phyloP scores from a whole-genome alignment of 2,888 invertebrate genomes.

The Malachius bipustulatus region DNA sequence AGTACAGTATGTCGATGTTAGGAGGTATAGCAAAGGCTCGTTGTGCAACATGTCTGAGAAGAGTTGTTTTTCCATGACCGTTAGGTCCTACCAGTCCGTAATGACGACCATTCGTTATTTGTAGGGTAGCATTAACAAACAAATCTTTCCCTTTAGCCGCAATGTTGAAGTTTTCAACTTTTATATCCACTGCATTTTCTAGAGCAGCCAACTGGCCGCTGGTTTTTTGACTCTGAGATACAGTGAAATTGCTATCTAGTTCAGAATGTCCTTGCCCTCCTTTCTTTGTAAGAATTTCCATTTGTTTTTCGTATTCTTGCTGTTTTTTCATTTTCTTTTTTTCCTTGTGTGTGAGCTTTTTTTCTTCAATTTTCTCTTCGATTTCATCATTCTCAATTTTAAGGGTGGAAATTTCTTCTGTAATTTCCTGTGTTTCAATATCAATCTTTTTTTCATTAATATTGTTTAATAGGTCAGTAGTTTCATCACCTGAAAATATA shows the following conservation, averaged over 20 bases:
- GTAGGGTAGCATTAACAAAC: conserved; percentile 88
- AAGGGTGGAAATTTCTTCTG: conserved; percentile 1
- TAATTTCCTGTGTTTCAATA: conserved; percentile 7
- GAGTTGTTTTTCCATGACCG: conserved; percentile 96
- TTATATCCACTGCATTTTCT: conserved; percentile 94
- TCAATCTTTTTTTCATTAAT: conserved; percentile 10
- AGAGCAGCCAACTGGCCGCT: conserved; percentile 65
- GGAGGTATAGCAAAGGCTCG: conserved; percentile 89
- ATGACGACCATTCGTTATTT: conserved; percentile 85
- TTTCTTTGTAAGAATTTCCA: conserved; percentile 74
- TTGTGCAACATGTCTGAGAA: conserved; percentile 83
- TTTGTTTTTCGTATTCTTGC: conserved; percentile 77
- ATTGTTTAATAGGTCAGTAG: conserved; percentile 11
- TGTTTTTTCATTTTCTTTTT: conserved; percentile 84
- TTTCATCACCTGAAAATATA: conserved; percentile 6
- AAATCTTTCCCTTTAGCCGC: conserved; percentile 94
- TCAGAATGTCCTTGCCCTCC: conserved; percentile 85
- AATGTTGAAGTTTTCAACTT: conserved; percentile 97
- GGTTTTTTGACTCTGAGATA: conserved; percentile 72
- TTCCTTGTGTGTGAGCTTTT: conserved; percentile 80
- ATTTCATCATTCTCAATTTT: too few relatives aligned
- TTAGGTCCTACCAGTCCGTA: conserved; percentile 99
- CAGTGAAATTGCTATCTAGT: conserved; percentile 87
- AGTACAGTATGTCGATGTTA: conserved; percentile 90
- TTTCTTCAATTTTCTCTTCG: conserved; percentile 37